Evolutionary conservation across 2,113 vertebrate genomes (phyloP).

Genomic region (Pterophyllum scalare): DNA sequence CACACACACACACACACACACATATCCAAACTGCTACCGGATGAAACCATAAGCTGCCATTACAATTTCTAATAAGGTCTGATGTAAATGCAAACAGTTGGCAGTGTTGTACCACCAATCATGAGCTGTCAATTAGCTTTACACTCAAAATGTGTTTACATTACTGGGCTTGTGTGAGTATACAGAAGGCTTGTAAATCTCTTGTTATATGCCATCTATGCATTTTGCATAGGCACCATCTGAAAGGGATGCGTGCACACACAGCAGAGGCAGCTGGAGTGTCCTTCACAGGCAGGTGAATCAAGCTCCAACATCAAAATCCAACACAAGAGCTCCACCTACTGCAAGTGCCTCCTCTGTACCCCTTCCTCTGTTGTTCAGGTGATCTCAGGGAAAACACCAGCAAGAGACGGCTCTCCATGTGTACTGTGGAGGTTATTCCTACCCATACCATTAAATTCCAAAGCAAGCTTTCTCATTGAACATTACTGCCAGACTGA

Average conservation of each 20-base stretch:
- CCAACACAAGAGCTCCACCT: conserved; percentile 85
- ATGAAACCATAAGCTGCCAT: conserved; percentile 56
- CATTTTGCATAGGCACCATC: conserved; percentile 45
- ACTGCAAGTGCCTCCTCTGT: conserved; percentile 71
- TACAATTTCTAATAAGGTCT: conserved; percentile 68
- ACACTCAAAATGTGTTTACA: conserved; percentile 52
- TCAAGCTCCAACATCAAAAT: conserved; percentile 66
- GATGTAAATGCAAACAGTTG: conserved; percentile 69
- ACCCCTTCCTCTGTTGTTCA: conserved; percentile 55
- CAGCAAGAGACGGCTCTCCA: conserved; percentile 13
- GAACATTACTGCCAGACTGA: conserved; percentile 36
- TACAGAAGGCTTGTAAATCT: conserved; percentile 46
- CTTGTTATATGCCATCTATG: conserved; percentile 38
- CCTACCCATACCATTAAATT: conserved; percentile 44
- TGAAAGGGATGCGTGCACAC: not conserved
- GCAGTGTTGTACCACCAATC: conserved; percentile 47
- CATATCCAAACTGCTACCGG: conserved; percentile 37
- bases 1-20: conserved; percentile 17
- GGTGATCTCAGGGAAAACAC: conserved; percentile 42
- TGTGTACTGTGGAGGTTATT: conserved; percentile 1
- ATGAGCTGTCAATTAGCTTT: conserved; percentile 58
- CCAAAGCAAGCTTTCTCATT: conserved; percentile 42
- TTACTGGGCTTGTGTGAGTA: conserved; percentile 10
- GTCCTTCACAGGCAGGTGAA: conserved; percentile 74
- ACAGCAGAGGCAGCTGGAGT: conserved; percentile 40